Evolutionary conservation across 2,797 vertebrate species (phyloP), one percentile per base, ranked within the genome.

Genomic region (Enteromius unitaeniatus): DNA sequence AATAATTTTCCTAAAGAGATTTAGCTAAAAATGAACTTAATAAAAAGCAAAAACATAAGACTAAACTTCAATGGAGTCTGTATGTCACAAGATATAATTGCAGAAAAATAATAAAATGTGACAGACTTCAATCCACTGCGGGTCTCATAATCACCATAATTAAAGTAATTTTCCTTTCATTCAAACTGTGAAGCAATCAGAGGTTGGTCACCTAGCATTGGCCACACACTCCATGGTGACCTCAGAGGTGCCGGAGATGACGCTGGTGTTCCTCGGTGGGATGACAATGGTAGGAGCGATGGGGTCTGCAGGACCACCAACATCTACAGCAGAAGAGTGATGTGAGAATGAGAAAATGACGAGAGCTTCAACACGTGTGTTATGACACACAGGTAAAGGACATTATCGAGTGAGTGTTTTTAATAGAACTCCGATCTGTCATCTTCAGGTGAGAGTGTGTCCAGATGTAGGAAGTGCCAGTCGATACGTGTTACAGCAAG

Each of bases 171-270:
- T 28, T n/a, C 11, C 15, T 72, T 60, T 55, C 51, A 72, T 58
- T 70, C 9, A 53, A 81, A 26, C n/a, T 31, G 21, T 31, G 19
- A 51, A 26, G 17, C 4, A 58, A 62, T 70, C 49, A 42, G 53
- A 49, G 58, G 11, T 65, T 1, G 26, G 93, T 93, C 70, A 94
- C 98, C 98, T 97, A 91, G 98, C 98, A 0, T 99, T 99, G 91
- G 98, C 98, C 79, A 99, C 97, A 0, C 98, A 99, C 91, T 99
- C 97, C 96, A 99, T 94, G 14, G 95, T 98, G 89, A 97, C 97
- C 90, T 99, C 98, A 0, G 97, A 97, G 58, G 97, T 97, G 3
- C 98, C 98, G 0, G 95, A 93, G 83, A 98, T 95, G 78, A 99
- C 96, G 0, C 98, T 99, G 34, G 97, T 98, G 94, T 99, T 99